Evolutionary conservation across 2,797 vertebrate species (phyloP).

Genomic region (Acanthornis magna): DNA sequence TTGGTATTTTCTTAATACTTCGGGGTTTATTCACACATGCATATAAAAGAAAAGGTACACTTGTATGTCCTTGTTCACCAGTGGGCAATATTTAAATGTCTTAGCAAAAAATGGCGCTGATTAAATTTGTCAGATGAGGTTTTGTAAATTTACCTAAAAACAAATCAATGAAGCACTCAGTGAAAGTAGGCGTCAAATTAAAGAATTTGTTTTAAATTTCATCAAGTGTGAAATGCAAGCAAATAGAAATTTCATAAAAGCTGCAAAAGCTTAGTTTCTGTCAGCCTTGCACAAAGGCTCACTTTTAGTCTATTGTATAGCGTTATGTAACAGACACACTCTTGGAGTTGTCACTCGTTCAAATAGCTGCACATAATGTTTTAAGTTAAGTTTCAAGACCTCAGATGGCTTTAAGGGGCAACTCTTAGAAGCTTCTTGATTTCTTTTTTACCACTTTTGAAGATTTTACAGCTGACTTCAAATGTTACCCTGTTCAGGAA

Average conservation of each 20-base stretch:
- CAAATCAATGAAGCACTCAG: not conserved
- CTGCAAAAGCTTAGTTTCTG: not conserved
- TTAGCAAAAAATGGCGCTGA: not conserved
- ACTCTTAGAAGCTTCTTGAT: not conserved
- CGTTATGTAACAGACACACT: not conserved
- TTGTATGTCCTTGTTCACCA: constrained; percentile 10
- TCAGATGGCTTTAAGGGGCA: constrained; percentile 53
- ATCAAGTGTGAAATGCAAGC: not conserved
- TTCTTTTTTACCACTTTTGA: not conserved
- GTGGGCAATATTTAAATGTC: constrained; percentile 20
- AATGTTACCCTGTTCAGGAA: constrained; percentile 33
- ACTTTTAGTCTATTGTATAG: not conserved
- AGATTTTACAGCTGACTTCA: not conserved
- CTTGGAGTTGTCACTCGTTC: not conserved
- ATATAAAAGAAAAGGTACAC: constrained; percentile 35
- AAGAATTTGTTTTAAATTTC: not conserved
- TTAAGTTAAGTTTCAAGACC: constrained; percentile 68
- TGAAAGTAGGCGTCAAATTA: not conserved
- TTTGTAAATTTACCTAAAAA: constrained; percentile 61
- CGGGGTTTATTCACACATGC: constrained; percentile 41
- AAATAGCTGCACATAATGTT: constrained; percentile 5
- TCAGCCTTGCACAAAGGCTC: constrained; percentile 22
- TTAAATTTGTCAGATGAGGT: constrained; percentile 58
- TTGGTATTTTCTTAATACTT: constrained; percentile 56
- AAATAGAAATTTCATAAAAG: not conserved